Base-by-base conservation (phyloP, 2,113 vertebrate genomes). In the Toxotes jaculatrix region DNA sequence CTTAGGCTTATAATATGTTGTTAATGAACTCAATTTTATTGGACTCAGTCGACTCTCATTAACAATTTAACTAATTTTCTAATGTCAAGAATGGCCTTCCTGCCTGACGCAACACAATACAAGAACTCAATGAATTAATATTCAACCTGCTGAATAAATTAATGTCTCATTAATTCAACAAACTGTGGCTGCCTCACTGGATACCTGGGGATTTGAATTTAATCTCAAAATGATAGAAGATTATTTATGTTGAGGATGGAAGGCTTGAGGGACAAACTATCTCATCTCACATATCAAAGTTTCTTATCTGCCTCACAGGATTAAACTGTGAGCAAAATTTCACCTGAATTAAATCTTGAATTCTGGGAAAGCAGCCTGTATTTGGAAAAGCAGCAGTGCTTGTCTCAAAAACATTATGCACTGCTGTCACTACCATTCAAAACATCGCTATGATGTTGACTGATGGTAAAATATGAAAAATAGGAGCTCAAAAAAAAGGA, bases 231-330 rank as follows among this genome's bases (percentile, higher is more conserved):
- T 86, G 55, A 85, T 74, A 51, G 55, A 51, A 53, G 64, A 82
- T 73, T 86, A 83, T 80, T 80, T 80, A 83, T 74, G 34, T 69
- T 61, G 57, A 61, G 63, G 68, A 80, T 49, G 51, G 73, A 77
- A 62, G 51, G 73, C 76, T 74, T 74, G 49, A 74, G 83, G 79
- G 79, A 80, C 80, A 73, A 42, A 85, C 63, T 56, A 63, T 73
- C 83, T 82, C 72, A 65, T 70, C 68, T 76, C 34, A 56, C 74
- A 57, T 69, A 79, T 88, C 86, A 85, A 72, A 72, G 47, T 75
- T 59, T 62, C 60, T 79, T 66, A 88, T 85, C 82, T 79, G 69
- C 61, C 60, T 78, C 59, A 57, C 69, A 85, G 79, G 65, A 67
- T 75, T 79, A 75, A 75, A 70, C 69, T 71, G 64, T 75, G 64